Evolutionary conservation across 2,888 invertebrate species (phyloP).

Genomic region (Hypsopygia costalis): DNA sequence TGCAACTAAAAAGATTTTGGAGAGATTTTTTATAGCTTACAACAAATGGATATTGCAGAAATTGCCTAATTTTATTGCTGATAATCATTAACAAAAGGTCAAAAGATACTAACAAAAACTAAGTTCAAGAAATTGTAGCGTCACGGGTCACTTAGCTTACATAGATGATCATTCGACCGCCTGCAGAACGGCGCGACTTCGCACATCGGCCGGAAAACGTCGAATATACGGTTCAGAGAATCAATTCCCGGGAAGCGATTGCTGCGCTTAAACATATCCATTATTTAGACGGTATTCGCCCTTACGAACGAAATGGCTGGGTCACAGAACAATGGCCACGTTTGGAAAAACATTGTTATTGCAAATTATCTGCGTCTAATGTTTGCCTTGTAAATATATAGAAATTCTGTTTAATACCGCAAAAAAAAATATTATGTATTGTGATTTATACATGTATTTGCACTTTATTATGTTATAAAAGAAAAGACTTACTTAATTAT

Average conservation of each 20-base stretch:
- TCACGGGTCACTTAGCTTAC: slow-evolving; percentile 32
- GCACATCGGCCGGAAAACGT: slow-evolving; percentile 55
- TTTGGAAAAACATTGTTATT: slow-evolving; percentile 20
- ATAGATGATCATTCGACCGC: slow-evolving; percentile 27
- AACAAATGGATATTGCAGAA: too few species aligned
- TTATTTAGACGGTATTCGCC: slow-evolving; percentile 13
- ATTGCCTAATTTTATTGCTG: too few species aligned
- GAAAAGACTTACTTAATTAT: too few species aligned
- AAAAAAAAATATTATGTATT: too few species aligned
- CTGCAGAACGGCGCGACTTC: slow-evolving; percentile 31
- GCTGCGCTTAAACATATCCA: slow-evolving; percentile 16
- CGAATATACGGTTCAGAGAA: slow-evolving; percentile 42
- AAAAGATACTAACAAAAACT: slow-evolving; percentile 17
- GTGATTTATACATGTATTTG: too few species aligned
- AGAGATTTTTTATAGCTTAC: too few species aligned
- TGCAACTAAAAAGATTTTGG: too few species aligned
- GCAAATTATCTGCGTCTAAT: too few species aligned
- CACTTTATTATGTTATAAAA: too few species aligned
- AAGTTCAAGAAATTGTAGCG: slow-evolving; percentile 21
- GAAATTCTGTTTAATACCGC: too few species aligned
- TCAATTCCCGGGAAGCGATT: slow-evolving; percentile 15
- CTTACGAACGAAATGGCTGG: slow-evolving; percentile 32
- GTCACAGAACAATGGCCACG: slow-evolving; percentile 16
- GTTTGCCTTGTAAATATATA: too few species aligned
- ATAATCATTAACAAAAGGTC: slow-evolving; percentile 3